Evolutionary conservation across 1,140 invertebrate species (phyloP).

Genomic region (Euura lappo): DNA sequence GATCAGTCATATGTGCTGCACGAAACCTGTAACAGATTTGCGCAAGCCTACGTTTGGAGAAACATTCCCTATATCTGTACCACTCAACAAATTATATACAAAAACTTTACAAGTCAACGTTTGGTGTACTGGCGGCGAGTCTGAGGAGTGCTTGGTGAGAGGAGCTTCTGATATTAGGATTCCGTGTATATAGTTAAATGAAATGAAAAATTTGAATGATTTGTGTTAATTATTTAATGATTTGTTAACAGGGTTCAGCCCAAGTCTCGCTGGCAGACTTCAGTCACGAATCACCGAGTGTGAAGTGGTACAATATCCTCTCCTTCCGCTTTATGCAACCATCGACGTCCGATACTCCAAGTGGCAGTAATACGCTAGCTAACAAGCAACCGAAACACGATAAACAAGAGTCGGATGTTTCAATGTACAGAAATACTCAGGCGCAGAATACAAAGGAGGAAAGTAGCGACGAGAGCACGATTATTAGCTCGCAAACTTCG

Average conservation of each 20-base stretch:
- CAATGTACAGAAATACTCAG: slow-evolving; percentile 47
- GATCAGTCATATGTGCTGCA: slow-evolving; percentile 70
- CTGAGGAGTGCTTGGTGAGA: slow-evolving; percentile 85
- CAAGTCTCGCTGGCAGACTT: slow-evolving; percentile 97
- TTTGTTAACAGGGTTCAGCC: slow-evolving; percentile 81
- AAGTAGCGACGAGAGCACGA: slow-evolving; percentile 95
- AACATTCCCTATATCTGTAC: slow-evolving; percentile 77
- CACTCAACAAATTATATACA: slow-evolving; percentile 75
- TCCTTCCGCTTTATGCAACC: slow-evolving; percentile 85
- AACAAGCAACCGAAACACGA: slow-evolving; percentile 51
- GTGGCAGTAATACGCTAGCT: slow-evolving; percentile 29
- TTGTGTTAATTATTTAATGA: slow-evolving; percentile 24
- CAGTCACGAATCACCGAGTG: slow-evolving; percentile 77
- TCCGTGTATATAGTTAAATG: slow-evolving; percentile 10
- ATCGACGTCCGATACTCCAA: slow-evolving; percentile 48
- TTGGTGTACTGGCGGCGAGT: slow-evolving; percentile 70
- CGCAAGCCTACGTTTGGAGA: slow-evolving; percentile 83
- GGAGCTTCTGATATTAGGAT: not conserved
- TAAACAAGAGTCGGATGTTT: slow-evolving; percentile 62
- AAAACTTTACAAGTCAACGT: slow-evolving; percentile 92
- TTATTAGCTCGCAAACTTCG: slow-evolving; percentile 95
- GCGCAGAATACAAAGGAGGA: slow-evolving; percentile 75
- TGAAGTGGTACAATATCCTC: slow-evolving; percentile 95
- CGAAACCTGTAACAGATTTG: slow-evolving; percentile 75
- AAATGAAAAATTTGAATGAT: slow-evolving; percentile 14